A percentile compares a stretch with the other conserved stretches of the same genome.
phyloP scores from a whole-genome alignment of 2,888 invertebrate species.

The Leptopilina drosophilae region DNA sequence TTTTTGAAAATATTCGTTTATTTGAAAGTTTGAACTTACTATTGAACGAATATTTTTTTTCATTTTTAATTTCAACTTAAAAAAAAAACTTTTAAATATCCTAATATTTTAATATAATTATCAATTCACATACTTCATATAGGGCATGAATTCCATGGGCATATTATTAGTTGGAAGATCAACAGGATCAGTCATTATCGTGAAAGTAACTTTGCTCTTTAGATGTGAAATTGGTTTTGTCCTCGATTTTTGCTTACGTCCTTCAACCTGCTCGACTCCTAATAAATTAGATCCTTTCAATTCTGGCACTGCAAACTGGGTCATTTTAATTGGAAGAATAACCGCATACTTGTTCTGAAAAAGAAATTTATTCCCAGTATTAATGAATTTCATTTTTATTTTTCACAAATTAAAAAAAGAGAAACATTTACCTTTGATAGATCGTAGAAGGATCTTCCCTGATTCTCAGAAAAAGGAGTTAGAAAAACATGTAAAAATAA shows the following conservation, averaged over 20 bases:
- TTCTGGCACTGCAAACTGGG: constrained; percentile 86
- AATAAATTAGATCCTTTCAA: constrained; percentile 86
- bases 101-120: constrained; percentile 7
- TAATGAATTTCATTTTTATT: neutral
- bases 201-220: constrained; percentile 84
- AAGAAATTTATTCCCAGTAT: neutral
- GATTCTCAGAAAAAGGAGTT: constrained; percentile 79
- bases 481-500: constrained; percentile 87
- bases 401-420: neutral
- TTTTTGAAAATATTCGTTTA: too few relatives aligned
- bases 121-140: constrained; percentile 78
- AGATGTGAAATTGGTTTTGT: constrained; percentile 85
- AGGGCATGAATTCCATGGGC: constrained; percentile 83
- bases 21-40: too few relatives aligned
- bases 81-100: constrained; percentile 19
- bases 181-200: constrained; percentile 87
- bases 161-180: constrained; percentile 83
- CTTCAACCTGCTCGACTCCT: constrained; percentile 74
- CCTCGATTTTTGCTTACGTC: constrained; percentile 45
- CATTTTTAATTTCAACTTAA: neutral
- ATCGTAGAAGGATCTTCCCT: constrained; percentile 80
- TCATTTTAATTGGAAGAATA: constrained; percentile 82
- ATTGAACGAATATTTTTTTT: too few relatives aligned
- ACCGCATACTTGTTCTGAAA: constrained; percentile 76
- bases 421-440: constrained; percentile 77